phyloP scores from a whole-genome alignment of 2,797 vertebrate genomes.

The Heliangelus exortis region DNA sequence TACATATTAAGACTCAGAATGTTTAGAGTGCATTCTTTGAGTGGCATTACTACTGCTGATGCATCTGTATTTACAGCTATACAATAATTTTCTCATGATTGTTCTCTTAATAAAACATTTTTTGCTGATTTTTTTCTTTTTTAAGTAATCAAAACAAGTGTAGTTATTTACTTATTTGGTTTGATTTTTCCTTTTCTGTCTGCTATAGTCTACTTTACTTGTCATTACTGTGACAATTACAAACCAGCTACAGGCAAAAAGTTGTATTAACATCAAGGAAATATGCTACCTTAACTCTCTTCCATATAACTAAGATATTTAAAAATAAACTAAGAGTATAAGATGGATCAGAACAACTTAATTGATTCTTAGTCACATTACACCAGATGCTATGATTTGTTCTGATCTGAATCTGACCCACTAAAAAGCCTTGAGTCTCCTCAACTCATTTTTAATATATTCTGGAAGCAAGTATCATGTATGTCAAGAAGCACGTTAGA shows the following conservation, averaged over 20 bases:
- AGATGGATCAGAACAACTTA: slow-evolving; percentile 28
- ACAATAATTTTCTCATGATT: neutral
- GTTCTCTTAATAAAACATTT: neutral
- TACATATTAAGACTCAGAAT: neutral
- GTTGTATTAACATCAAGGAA: slow-evolving; percentile 14
- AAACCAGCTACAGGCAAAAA: slow-evolving; percentile 35
- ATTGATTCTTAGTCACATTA: slow-evolving; percentile 60
- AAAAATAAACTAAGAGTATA: slow-evolving; percentile 17
- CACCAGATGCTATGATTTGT: slow-evolving; percentile 58
- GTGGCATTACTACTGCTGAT: neutral
- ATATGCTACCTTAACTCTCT: slow-evolving; percentile 24
- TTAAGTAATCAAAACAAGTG: neutral
- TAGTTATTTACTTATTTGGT: neutral
- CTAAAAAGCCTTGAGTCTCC: slow-evolving; percentile 22
- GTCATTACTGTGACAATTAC: slow-evolving; percentile 3
- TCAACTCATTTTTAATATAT: neutral
- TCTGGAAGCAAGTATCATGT: slow-evolving; percentile 22
- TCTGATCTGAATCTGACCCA: slow-evolving; percentile 51
- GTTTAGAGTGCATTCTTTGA: neutral
- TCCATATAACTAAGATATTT: slow-evolving; percentile 18
- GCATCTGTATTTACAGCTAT: neutral
- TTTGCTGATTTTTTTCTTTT: neutral
- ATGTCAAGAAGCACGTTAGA: neutral
- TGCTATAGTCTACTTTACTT: neutral
- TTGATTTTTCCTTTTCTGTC: neutral